Evolutionary conservation across 2,797 vertebrate genomes (phyloP).

Genomic region (Peromyscus attwateri): DNA sequence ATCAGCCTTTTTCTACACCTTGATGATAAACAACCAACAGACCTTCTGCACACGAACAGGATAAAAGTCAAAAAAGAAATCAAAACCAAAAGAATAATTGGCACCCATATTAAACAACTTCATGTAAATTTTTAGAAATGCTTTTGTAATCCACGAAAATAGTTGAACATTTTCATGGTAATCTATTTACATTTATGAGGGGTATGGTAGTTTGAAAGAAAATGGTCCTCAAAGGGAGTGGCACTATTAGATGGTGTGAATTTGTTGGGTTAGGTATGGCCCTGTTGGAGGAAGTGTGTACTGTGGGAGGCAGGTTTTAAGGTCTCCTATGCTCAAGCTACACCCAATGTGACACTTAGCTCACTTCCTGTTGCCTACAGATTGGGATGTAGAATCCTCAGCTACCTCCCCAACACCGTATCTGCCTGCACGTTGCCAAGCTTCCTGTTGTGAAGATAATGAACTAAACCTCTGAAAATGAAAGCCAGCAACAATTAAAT

Average conservation of each 20-base stretch:
- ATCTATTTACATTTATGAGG: not conserved
- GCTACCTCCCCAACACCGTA: not conserved
- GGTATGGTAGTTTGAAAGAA: not conserved
- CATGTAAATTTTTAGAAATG: not conserved
- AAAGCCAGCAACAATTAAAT: not conserved
- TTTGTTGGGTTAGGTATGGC: not conserved
- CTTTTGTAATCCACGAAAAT: not conserved
- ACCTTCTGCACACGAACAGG: not conserved
- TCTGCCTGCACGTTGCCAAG: not conserved
- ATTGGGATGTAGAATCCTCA: not conserved
- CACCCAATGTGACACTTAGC: not conserved
- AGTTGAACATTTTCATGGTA: not conserved
- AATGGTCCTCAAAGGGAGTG: no score
- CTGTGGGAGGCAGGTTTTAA: not conserved
- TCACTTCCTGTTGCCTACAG: not conserved
- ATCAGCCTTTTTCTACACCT: not conserved
- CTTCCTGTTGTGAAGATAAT: not conserved
- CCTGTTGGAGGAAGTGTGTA: no score
- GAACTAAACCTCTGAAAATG: not conserved
- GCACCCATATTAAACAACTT: not conserved
- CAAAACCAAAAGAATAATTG: not conserved
- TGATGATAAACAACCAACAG: not conserved
- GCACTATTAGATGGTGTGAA: no score
- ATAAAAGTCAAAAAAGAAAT: not conserved
- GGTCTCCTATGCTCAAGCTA: not conserved